These are phyloP conservation scores for Eilema depressum DNA, from an alignment of 2,888 invertebrate genomes.

Conservation along the genomic window DNA sequence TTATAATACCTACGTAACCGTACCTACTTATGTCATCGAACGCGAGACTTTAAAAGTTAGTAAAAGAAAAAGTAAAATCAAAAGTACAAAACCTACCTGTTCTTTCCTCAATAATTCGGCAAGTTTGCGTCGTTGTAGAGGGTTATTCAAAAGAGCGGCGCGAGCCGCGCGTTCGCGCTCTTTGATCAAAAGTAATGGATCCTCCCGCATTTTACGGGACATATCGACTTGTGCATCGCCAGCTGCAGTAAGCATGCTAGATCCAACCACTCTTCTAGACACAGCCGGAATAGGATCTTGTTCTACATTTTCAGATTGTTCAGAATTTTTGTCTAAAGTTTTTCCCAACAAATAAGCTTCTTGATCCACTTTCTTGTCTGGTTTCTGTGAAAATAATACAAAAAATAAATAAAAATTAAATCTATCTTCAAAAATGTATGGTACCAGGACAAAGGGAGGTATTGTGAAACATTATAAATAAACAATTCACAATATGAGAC, in stretches of 20 bases:
- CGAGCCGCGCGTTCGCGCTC: slow-evolving; percentile 96
- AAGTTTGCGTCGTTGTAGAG: slow-evolving; percentile 95
- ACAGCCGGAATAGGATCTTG: slow-evolving; percentile 92
- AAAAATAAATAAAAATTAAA: too few relatives aligned
- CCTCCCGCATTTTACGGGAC: slow-evolving; percentile 96
- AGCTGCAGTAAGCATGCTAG: slow-evolving; percentile 78
- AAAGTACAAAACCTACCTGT: slow-evolving; percentile 63
- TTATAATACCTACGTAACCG: too few relatives aligned
- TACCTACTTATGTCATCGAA: too few relatives aligned
- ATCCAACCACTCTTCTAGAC: slow-evolving; percentile 77
- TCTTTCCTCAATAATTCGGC: slow-evolving; percentile 91
- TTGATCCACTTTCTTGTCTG: slow-evolving; percentile 89
- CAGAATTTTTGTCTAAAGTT: slow-evolving; percentile 93
- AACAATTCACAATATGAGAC: too few relatives aligned
- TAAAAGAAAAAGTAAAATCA: not conserved
- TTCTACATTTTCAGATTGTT: slow-evolving; percentile 87
- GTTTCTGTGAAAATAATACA: slow-evolving; percentile 74
- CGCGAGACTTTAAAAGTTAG: too few relatives aligned
- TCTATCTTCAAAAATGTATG: too few relatives aligned
- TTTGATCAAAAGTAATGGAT: slow-evolving; percentile 96
- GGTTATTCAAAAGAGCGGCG: slow-evolving; percentile 95
- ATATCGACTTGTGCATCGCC: slow-evolving; percentile 93
- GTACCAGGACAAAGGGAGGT: too few relatives aligned
- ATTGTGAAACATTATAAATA: too few relatives aligned
- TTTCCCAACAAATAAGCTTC: slow-evolving; percentile 96